Percentiles rank a stretch among this genome's conserved stretches.
These are phyloP conservation scores for Platyscapa corneri DNA, from an alignment of 1,140 invertebrate species.

Conservation along the genomic window DNA sequence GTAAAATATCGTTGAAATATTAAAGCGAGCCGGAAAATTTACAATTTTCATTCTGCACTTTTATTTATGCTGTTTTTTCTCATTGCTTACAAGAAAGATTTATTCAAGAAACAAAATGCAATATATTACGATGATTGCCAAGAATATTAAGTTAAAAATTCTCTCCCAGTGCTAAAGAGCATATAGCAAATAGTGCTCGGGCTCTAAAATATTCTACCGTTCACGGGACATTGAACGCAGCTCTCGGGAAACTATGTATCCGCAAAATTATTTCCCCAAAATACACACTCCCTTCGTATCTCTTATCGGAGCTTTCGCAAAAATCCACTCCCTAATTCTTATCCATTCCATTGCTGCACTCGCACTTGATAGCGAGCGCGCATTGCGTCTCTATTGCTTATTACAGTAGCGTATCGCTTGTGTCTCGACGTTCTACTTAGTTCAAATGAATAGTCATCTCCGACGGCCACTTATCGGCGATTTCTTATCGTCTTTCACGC, in stretches of 20 bases:
- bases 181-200: background rate
- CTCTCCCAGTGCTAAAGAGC: background rate
- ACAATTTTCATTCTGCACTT: constrained; percentile 7
- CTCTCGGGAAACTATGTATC: background rate
- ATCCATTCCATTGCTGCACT: background rate
- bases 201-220: background rate
- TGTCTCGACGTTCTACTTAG: background rate
- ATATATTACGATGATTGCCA: background rate
- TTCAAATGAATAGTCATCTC: background rate
- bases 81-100: background rate
- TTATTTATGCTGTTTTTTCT: background rate
- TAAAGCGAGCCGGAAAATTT: background rate
- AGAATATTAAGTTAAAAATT: constrained; percentile 11
- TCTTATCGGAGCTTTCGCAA: background rate
- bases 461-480: background rate
- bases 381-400: background rate
- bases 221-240: background rate
- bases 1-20: constrained; percentile 3
- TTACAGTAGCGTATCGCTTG: background rate
- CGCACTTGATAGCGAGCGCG: background rate
- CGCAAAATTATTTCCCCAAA: background rate
- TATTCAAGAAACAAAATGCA: background rate
- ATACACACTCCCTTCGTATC: background rate
- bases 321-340: background rate
- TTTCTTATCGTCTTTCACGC: background rate